Conservation (phyloP, 2,797 vertebrate genomes). For the Oreortyx pictus region DNA sequence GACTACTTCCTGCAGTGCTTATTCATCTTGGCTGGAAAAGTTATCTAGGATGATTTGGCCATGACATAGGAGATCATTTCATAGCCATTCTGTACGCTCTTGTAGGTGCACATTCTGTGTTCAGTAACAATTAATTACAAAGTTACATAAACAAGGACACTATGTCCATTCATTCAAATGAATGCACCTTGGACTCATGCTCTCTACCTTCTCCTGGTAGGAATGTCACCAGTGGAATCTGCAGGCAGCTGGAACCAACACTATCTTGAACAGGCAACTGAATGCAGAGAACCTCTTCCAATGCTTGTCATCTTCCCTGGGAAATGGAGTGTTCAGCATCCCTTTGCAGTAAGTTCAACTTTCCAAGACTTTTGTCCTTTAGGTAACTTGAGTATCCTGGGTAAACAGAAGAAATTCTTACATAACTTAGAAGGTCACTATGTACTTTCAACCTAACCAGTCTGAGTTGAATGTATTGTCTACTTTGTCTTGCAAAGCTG, state of each 20-base stretch:
- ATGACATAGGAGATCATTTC: background rate
- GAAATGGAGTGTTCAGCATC: background rate
- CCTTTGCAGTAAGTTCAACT: background rate
- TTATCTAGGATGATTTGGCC: background rate
- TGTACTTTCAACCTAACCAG: slow-evolving; percentile 16
- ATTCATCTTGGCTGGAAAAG: background rate
- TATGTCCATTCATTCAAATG: background rate
- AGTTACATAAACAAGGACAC: background rate
- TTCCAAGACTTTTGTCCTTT: background rate
- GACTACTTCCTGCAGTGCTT: background rate
- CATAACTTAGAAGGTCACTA: background rate
- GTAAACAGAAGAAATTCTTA: slow-evolving; percentile 13
- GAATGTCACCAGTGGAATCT: background rate
- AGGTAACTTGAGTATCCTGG: background rate
- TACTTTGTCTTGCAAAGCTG: slow-evolving; percentile 48
- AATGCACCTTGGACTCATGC: background rate
- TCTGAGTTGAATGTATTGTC: slow-evolving; percentile 14
- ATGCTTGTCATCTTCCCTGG: background rate
- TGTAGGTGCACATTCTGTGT: background rate
- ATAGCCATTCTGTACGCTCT: background rate
- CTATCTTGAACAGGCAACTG: background rate
- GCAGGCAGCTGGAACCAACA: background rate
- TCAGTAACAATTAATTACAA: background rate
- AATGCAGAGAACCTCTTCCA: background rate
- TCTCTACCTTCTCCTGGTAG: background rate